These are phyloP conservation scores for Shinisaurus crocodilurus DNA, from an alignment of 2,113 vertebrate genomes.

Conservation along the genomic window DNA sequence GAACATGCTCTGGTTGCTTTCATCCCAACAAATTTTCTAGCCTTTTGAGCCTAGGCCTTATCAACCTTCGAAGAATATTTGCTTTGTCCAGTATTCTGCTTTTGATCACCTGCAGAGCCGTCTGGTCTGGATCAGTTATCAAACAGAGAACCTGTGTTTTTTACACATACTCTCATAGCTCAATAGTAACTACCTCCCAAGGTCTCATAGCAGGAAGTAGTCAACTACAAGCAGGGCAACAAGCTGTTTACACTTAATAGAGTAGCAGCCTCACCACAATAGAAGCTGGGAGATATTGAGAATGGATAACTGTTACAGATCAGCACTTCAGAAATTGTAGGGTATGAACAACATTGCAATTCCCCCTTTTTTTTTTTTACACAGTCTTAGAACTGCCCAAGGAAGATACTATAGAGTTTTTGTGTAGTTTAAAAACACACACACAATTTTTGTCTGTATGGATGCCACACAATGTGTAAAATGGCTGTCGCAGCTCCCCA, in stretches of 20 bases:
- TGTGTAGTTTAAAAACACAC: neutral
- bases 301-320: neutral
- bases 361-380: neutral
- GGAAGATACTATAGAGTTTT: neutral
- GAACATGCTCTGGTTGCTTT: neutral
- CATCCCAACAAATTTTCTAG: neutral
- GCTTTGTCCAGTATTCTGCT: neutral
- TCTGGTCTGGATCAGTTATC: neutral
- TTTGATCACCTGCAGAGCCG: neutral
- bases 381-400: neutral
- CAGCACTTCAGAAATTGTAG: neutral
- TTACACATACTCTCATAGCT: neutral
- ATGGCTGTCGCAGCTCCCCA: neutral
- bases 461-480: neutral
- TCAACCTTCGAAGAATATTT: neutral
- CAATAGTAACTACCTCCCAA: neutral
- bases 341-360: neutral
- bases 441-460: slow-evolving; percentile 3
- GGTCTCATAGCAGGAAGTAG: slow-evolving; percentile 16
- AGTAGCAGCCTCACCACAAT: neutral
- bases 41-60: neutral
- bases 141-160: neutral
- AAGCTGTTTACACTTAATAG: slow-evolving; percentile 1
- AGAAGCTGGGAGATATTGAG: neutral
- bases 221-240: slow-evolving; percentile 5